Evolutionary conservation across 2,113 vertebrate species (phyloP).

Genomic region (Leptosomus discolor): DNA sequence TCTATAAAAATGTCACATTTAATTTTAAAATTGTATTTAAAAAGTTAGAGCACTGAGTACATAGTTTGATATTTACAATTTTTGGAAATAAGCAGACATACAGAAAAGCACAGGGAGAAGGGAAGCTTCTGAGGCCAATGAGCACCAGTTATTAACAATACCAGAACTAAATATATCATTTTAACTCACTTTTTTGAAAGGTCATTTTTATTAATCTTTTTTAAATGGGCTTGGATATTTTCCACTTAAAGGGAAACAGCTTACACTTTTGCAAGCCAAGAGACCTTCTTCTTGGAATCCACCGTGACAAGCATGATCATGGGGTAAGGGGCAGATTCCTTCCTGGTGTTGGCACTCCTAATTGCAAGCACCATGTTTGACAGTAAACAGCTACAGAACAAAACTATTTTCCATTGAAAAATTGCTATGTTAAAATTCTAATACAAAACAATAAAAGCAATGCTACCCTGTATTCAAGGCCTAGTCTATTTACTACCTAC

Average conservation of each 20-base stretch:
- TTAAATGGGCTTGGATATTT: neutral
- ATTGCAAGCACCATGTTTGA: neutral
- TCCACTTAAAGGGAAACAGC: neutral
- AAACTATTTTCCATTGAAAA: neutral
- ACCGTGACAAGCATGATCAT: neutral
- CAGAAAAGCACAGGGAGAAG: neutral
- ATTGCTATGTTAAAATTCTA: neutral
- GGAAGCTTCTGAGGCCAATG: neutral
- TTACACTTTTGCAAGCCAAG: neutral
- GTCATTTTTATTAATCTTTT: constrained; percentile 16
- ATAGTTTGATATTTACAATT: constrained; percentile 39
- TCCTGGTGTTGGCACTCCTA: neutral
- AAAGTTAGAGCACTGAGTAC: neutral
- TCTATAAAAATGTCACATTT: constrained; percentile 39
- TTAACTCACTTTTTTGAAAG: constrained; percentile 24
- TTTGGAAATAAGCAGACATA: neutral
- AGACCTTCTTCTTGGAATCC: neutral
- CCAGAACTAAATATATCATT: neutral
- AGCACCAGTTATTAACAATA: constrained; percentile 34
- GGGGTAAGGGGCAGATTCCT: neutral
- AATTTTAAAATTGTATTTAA: constrained; percentile 30
- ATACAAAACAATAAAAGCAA: neutral
- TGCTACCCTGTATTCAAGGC: neutral
- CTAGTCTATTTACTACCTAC: neutral
- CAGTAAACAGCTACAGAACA: neutral